Evolutionary conservation across 1,140 invertebrate species (phyloP).

Genomic region (Drosophila paulistorum): DNA sequence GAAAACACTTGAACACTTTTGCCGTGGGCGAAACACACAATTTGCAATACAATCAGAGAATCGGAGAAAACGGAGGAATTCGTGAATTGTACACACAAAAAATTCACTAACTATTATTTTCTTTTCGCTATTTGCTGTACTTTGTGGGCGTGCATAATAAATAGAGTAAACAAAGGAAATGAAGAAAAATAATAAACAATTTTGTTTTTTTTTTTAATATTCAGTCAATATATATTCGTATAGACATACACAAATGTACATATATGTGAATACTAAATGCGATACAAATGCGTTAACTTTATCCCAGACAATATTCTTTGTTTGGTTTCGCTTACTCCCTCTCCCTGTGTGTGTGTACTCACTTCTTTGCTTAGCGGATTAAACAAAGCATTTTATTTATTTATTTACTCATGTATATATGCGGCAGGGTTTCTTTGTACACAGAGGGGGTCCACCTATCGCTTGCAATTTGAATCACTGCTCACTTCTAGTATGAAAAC

Average conservation of each 20-base stretch:
- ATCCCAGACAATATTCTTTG: conserved; percentile 50
- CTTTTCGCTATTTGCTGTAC: conserved; percentile 32
- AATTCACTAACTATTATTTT: conserved; percentile 57
- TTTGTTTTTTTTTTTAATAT: conserved; percentile 45
- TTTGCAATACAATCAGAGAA: conserved; percentile 8
- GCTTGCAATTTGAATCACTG: neutral
- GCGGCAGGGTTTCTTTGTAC: neutral
- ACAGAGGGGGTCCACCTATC: neutral
- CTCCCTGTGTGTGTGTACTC: conserved; percentile 30
- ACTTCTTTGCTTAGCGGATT: conserved; percentile 68
- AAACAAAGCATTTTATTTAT: conserved; percentile 71
- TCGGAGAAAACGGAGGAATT: conserved; percentile 37
- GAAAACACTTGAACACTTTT: conserved; percentile 58
- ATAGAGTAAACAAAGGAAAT: conserved; percentile 47
- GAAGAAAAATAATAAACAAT: conserved; percentile 69
- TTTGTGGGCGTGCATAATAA: conserved; percentile 35
- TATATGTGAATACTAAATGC: conserved; percentile 24
- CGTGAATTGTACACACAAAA: conserved; percentile 55
- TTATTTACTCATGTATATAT: conserved; percentile 44
- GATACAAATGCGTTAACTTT: conserved; percentile 34
- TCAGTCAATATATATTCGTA: conserved; percentile 10
- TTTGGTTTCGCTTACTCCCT: neutral
- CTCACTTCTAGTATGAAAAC: neutral
- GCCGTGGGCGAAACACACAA: conserved; percentile 35
- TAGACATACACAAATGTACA: conserved; percentile 11